Evolutionary conservation across 2,113 vertebrate species (phyloP).

Genomic region (Oenanthe oenanthe): DNA sequence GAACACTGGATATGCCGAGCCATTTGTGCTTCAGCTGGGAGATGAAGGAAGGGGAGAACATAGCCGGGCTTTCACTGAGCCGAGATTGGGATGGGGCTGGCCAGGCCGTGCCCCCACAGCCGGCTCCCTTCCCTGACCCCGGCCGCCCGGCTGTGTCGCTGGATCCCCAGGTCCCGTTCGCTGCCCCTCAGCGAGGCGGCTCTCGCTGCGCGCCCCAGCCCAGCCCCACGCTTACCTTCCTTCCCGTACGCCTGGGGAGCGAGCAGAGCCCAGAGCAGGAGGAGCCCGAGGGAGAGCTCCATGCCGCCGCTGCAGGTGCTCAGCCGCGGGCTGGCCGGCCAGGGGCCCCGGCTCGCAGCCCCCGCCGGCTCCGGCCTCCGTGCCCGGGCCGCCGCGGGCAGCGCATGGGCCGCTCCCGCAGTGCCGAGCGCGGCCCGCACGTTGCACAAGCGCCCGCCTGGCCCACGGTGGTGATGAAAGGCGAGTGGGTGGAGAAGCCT

Average conservation of each 20-base stretch:
- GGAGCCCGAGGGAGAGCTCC: background rate
- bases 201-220: background rate
- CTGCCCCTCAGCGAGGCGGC: background rate
- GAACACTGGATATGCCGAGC: background rate
- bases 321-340: background rate
- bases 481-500: constrained; percentile 61
- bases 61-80: background rate
- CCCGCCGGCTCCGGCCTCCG: constrained; percentile 1
- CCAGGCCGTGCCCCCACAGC: background rate
- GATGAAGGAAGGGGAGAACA: background rate
- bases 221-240: constrained; percentile 48
- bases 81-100: background rate
- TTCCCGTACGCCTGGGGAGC: constrained; percentile 4
- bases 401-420: constrained; percentile 22
- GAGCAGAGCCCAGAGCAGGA: constrained; percentile 11
- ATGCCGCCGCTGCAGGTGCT: background rate
- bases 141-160: background rate
- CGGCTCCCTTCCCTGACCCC: background rate
- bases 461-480: constrained; percentile 65
- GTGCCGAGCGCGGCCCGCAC: constrained; percentile 27
- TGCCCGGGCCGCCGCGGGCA: background rate
- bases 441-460: constrained; percentile 62
- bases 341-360: background rate
- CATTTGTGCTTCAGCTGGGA: background rate
- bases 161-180: background rate